Evolutionary conservation across 2,888 invertebrate species (phyloP), one percentile per base, ranked within the genome.

Genomic region (Nycteola revayana): DNA sequence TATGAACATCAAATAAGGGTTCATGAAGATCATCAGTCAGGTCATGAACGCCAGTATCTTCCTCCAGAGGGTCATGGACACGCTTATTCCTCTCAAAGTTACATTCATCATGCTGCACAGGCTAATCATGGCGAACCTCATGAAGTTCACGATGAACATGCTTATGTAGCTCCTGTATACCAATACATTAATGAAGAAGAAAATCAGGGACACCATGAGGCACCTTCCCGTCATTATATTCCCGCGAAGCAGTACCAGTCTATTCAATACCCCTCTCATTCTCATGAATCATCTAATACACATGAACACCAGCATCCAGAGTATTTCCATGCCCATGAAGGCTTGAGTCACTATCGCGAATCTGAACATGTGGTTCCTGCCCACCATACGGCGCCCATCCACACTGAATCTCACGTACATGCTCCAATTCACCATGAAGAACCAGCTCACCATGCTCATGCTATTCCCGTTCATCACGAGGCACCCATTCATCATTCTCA

Each of bases 51-150:
- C 11, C 54, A 52, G 9, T 52, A 60, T 10, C 24, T 27, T 6
- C 42, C 36, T 14, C 53, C 57, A 25, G 57, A 62, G 31, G 25
- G 42, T 9, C 47, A 55, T 3, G 52, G 35, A 9, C 66, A 73
- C 9, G 71, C 69, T 0, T 68, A 66, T 38, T 71, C 82, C 1
- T 69, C 75, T 0, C 82, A 84, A 25, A 80, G 67, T 32, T 46
- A 75, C 3, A 51, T 72, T 1, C 75, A 75, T 10, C 75, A 75
- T 21, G 66, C 66, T 8, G 66, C 65, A 21, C 64, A 60, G 7
- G 40, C 52, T 9, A n/a, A n/a, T n/a, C 66, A 71, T 6, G 69
- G 71, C 22, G 74, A 68, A 35, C 65, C 75, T 2, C 69, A 74
- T 4, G 77, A 77, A 32, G 52, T 66, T 7, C 51, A 51, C 1